These are phyloP conservation scores for Ephialtes manifestator DNA, from an alignment of 2,888 invertebrate genomes.

Conservation along the genomic window DNA sequence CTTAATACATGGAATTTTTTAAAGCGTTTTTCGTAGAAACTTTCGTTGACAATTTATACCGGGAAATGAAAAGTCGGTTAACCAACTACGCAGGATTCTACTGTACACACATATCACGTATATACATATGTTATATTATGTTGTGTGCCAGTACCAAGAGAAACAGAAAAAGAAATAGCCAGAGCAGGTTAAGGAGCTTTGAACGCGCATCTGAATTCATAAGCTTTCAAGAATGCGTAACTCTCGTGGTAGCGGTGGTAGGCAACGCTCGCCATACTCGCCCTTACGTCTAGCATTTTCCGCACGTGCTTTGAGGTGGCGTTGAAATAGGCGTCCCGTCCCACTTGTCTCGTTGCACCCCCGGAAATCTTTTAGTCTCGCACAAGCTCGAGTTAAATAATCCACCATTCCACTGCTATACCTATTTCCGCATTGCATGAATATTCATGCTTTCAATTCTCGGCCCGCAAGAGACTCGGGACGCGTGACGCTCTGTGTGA, in stretches of 20 bases:
- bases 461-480: slow-evolving; percentile 51
- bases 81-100: not conserved
- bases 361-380: slow-evolving; percentile 67
- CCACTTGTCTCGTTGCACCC: slow-evolving; percentile 43
- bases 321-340: slow-evolving; percentile 37
- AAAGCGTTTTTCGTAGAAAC: too few species aligned
- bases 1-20: too few species aligned
- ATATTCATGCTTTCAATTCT: slow-evolving; percentile 76
- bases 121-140: not conserved
- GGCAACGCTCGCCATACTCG: slow-evolving; percentile 31
- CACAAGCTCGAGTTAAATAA: slow-evolving; percentile 76
- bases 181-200: slow-evolving; percentile 38
- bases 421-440: slow-evolving; percentile 73
- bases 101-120: not conserved
- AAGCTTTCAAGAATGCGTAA: slow-evolving; percentile 36
- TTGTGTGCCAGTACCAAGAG: slow-evolving; percentile 16
- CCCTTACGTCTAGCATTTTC: slow-evolving; percentile 54
- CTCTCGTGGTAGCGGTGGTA: not conserved
- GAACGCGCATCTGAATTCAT: slow-evolving; percentile 50
- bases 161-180: slow-evolving; percentile 10
- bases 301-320: slow-evolving; percentile 59
- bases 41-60: too few species aligned
- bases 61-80: too few species aligned
- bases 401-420: slow-evolving; percentile 52
- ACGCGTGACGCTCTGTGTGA: slow-evolving; percentile 59